A percentile compares a stretch with the other conserved stretches of the same genome.
phyloP scores from a whole-genome alignment of 2,797 vertebrate species.

The Eulemur coronatus region DNA sequence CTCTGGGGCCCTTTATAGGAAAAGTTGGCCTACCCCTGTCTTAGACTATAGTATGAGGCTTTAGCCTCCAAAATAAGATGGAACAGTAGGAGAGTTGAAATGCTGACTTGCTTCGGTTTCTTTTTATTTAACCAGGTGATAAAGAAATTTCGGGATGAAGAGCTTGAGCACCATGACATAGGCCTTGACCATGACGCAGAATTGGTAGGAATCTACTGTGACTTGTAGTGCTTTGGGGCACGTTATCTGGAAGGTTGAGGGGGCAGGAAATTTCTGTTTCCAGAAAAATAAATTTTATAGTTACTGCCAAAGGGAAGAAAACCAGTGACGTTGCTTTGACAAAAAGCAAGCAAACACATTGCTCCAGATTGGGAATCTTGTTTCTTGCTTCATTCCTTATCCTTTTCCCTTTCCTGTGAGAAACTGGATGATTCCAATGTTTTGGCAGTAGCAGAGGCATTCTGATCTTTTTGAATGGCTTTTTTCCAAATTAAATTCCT shows the following conservation, averaged over 20 bases:
- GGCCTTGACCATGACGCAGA: slow-evolving; percentile 94
- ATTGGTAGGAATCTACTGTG: slow-evolving; percentile 83
- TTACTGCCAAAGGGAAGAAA: not conserved
- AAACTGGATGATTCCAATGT: not conserved
- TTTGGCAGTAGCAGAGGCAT: not conserved
- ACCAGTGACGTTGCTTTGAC: not conserved
- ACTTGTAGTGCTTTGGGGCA: not conserved
- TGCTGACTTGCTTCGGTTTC: not conserved
- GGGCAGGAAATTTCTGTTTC: not conserved
- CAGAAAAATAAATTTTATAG: not conserved
- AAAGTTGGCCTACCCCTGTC: not conserved
- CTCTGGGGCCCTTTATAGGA: not conserved
- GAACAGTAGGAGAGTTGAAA: too few species aligned
- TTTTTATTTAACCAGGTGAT: slow-evolving; percentile 87
- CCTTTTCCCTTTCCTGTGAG: not conserved
- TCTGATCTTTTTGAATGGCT: not conserved
- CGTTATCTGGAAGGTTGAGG: not conserved
- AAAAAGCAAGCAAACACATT: not conserved
- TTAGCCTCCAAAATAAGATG: not conserved
- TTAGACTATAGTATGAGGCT: not conserved
- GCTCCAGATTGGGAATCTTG: not conserved
- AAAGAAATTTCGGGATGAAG: slow-evolving; percentile 96
- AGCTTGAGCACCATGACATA: slow-evolving; percentile 95
- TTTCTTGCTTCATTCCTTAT: not conserved
- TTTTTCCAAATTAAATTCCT: not conserved